phyloP scores from a whole-genome alignment of 2,888 invertebrate species.

The Margaritifera margaritifera region DNA sequence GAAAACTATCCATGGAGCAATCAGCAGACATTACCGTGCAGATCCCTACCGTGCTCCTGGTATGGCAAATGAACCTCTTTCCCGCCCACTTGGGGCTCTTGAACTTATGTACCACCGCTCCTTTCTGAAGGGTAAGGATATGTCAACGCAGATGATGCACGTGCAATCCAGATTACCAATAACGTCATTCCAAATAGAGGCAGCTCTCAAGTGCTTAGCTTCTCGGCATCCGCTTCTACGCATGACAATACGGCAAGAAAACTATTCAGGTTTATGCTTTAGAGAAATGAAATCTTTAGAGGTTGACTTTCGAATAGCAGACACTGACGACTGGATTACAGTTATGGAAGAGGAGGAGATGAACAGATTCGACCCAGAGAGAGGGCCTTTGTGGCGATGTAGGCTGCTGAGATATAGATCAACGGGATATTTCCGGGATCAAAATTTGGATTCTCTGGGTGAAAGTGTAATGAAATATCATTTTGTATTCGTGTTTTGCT shows the following conservation, averaged over 20 bases:
- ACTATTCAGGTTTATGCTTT: no score
- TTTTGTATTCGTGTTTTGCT: constrained; percentile 27
- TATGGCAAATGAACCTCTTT: no score
- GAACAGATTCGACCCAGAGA: constrained; percentile 10
- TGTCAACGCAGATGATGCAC: constrained; percentile 28
- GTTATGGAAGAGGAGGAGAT: constrained; percentile 24
- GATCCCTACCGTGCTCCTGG: no score
- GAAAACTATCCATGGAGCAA: no score
- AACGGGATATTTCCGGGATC: background rate
- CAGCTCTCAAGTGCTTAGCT: constrained; percentile 17
- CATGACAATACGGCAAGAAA: constrained; percentile 15
- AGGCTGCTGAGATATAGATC: constrained; percentile 10
- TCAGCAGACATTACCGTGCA: no score
- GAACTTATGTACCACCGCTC: constrained; percentile 21
- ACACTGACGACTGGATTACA: constrained; percentile 19
- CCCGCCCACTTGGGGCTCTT: constrained; percentile 20
- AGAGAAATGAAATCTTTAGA: no score
- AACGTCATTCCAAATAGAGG: constrained; percentile 3
- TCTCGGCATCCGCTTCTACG: constrained; percentile 32
- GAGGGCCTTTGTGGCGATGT: constrained; percentile 21
- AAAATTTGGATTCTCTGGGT: background rate
- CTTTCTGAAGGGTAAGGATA: constrained; percentile 23
- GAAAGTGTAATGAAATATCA: constrained; percentile 5
- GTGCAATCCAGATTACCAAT: constrained; percentile 21
- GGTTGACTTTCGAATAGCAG: no score